Evolutionary conservation across 1,140 invertebrate genomes (phyloP).

Genomic region (Aphelenchoides avenae): DNA sequence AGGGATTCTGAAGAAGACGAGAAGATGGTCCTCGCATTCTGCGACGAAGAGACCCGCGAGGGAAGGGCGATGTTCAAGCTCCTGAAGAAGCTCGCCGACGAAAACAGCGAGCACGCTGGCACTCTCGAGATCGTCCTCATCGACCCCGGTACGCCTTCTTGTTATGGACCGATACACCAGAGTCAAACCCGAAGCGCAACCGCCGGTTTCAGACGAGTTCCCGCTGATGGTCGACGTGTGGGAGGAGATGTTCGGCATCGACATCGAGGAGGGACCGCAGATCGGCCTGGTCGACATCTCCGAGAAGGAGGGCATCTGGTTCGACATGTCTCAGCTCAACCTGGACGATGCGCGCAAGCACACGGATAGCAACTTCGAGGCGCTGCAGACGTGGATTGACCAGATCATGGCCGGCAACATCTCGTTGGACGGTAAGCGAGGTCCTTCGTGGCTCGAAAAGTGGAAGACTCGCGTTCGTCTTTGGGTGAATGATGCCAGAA

Average conservation of each 20-base stretch:
- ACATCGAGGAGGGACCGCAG: conserved; percentile 59
- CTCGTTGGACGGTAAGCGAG: conserved; percentile 56
- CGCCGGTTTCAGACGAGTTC: conserved; percentile 52
- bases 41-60: conserved; percentile 58
- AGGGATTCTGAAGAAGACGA: conserved; percentile 58
- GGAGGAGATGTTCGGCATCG: conserved; percentile 60
- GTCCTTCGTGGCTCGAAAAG: no score
- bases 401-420: conserved; percentile 57
- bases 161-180: neutral
- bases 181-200: conserved; percentile 9
- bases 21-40: conserved; percentile 53
- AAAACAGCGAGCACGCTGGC: conserved; percentile 58
- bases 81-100: conserved; percentile 55
- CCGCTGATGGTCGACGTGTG: conserved; percentile 59
- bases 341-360: conserved; percentile 59
- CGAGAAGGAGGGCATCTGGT: conserved; percentile 58
- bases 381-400: conserved; percentile 57
- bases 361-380: conserved; percentile 55
- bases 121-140: conserved; percentile 58
- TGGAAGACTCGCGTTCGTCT: no score
- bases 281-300: conserved; percentile 59
- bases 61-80: conserved; percentile 57
- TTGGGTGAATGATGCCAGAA: no score
- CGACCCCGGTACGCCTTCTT: conserved; percentile 42
- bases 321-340: conserved; percentile 58